Percentiles rank a stretch among this genome's conserved stretches.
phyloP scores from a whole-genome alignment of 2,113 vertebrate species.

The Rattus rattus region DNA sequence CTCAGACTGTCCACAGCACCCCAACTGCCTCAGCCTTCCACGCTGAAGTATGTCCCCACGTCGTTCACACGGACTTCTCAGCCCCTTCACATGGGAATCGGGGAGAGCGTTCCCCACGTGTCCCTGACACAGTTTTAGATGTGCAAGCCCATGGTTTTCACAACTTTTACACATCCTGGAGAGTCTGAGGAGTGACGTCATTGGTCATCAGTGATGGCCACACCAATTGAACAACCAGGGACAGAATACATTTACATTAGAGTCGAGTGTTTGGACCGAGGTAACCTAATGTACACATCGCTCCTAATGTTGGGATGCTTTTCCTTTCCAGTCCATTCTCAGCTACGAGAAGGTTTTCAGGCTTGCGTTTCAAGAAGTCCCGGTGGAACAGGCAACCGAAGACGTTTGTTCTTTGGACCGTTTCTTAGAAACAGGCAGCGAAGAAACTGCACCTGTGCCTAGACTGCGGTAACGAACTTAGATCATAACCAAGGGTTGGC shows the following conservation, averaged over 20 bases:
- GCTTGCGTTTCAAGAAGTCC: conserved; percentile 82
- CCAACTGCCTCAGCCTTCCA: too few species aligned
- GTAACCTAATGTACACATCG: neutral
- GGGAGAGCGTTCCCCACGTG: accelerated
- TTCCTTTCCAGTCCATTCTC: conserved; percentile 76
- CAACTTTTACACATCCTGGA: neutral
- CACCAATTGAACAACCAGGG: accelerated
- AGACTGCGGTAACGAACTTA: conserved; percentile 81
- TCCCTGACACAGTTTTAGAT: neutral
- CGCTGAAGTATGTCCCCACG: accelerated
- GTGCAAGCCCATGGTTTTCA: neutral
- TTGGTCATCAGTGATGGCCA: accelerated
- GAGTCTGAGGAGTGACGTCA: neutral
- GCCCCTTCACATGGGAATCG: neutral
- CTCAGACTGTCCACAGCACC: neutral
- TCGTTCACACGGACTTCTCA: accelerated
- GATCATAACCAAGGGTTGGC: accelerated
- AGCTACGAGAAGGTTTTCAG: conserved; percentile 82
- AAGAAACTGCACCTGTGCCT: conserved; percentile 66
- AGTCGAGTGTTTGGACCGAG: too few species aligned
- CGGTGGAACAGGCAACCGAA: conserved; percentile 71
- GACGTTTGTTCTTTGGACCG: conserved; percentile 76
- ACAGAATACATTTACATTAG: neutral
- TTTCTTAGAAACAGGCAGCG: conserved; percentile 70
- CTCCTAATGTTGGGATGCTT: neutral